phyloP scores from a whole-genome alignment of 2,113 vertebrate species.

The Atherinomorus stipes region DNA sequence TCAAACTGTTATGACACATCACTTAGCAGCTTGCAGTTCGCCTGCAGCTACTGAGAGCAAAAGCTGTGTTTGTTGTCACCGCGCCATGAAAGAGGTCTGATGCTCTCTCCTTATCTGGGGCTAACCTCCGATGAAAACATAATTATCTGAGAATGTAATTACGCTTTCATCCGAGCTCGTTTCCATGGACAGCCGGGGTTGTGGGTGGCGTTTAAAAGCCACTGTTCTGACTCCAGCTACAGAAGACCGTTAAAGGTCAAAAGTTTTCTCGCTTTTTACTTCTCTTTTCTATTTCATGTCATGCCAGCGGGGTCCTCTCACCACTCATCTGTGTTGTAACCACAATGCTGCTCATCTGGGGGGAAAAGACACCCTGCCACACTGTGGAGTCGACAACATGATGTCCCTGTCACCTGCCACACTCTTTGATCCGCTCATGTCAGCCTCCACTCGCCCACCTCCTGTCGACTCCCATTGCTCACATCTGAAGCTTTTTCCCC shows the following conservation, averaged over 20 bases:
- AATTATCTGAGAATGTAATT: background rate
- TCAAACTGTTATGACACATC: conserved; percentile 31
- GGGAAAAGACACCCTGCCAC: conserved; percentile 34
- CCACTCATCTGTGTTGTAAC: conserved; percentile 30
- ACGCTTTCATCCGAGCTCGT: conserved; percentile 2
- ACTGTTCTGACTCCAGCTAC: background rate
- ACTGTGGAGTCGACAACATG: conserved; percentile 45
- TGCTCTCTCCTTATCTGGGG: background rate
- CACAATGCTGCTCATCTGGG: conserved; percentile 31
- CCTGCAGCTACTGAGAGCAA: conserved; percentile 43
- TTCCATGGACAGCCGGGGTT: background rate
- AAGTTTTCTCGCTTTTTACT: background rate
- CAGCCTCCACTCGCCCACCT: conserved; percentile 56
- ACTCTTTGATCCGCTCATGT: conserved; percentile 60
- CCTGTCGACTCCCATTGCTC: conserved; percentile 61
- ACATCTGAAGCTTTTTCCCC: conserved; percentile 46
- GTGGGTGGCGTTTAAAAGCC: background rate
- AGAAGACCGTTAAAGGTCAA: too few species aligned
- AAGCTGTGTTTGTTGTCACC: conserved; percentile 27
- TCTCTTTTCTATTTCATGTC: background rate
- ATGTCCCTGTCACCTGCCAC: conserved; percentile 64
- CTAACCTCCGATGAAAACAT: conserved; percentile 13
- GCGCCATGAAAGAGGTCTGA: background rate
- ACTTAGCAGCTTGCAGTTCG: conserved; percentile 32
- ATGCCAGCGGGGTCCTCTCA: background rate